Base-by-base conservation (phyloP, 2,797 vertebrate species). In the Limosa lapponica region DNA sequence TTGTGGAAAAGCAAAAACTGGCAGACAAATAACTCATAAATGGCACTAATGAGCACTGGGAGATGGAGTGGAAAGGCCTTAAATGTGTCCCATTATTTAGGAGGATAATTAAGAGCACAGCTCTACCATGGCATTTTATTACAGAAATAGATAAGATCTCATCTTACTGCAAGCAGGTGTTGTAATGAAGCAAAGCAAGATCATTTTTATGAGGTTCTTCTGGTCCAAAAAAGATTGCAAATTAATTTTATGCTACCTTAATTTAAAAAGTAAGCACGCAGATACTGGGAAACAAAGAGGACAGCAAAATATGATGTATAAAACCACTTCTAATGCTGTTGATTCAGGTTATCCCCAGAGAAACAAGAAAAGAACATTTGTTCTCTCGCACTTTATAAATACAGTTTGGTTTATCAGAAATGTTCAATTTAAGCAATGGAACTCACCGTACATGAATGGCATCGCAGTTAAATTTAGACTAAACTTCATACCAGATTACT, bases 11-110 rank as follows among this genome's bases (percentile, higher is more conserved):
- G 80, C 90, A 94, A 96, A 96, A 97, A 91, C 69, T 87, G 95
- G 89, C 93, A 96, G 95, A 97, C 96, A 97, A 97, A 98, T 98
- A 97, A 97, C 72, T 98, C 96, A 97, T 95, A 97, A 98, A 94
- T 98, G 97, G 96, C 96, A 97, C 97, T 98, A 98, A 98, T 97
- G 97, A 98, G 96, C 5, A 36, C 84, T 88, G 94, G 96, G 97
- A 98, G 97, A 98, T 98, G 97, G 96, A 98, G 97, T 98, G 97
- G 97, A 98, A 98, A 98, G 95, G 96, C 93, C 98, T 97, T 97
- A 98, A 98, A 98, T 95, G 95, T 97, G 95, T 97, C 96, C 97
- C 97, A 98, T 98, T 98, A 98, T 98, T 98, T 98, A 97, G 97
- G 86, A 93, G 94, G 94, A 97, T 98, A 98, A 98, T 98, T 98